phyloP scores from a whole-genome alignment of 1,140 invertebrate genomes.

The Physella acuta region DNA sequence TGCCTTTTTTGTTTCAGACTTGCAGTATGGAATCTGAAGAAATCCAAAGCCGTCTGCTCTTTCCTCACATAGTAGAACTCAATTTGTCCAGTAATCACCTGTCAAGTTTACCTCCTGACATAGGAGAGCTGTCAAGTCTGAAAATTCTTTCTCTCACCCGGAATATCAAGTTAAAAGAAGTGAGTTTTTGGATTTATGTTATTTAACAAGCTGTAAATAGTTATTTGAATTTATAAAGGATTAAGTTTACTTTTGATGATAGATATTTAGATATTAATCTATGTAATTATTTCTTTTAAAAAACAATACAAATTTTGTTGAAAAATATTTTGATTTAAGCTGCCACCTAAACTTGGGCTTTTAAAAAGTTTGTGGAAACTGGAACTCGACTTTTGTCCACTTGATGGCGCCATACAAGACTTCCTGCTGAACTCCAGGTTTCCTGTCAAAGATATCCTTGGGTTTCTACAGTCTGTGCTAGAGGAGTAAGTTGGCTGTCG shows the following conservation, averaged over 20 bases:
- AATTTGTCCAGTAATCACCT: constrained; percentile 90
- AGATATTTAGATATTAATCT: too few species aligned
- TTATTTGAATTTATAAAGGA: background rate
- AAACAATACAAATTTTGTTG: background rate
- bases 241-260: too few species aligned
- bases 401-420: constrained; percentile 83
- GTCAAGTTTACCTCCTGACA: constrained; percentile 76
- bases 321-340: constrained; percentile 34
- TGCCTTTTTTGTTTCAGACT: too few species aligned
- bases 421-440: constrained; percentile 83
- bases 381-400: constrained; percentile 84
- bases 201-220: background rate
- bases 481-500: constrained; percentile 62
- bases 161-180: constrained; percentile 57
- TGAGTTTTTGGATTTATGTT: constrained; percentile 43
- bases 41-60: constrained; percentile 69
- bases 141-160: constrained; percentile 84
- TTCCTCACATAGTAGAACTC: constrained; percentile 91
- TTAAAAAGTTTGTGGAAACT: constrained; percentile 92
- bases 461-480: constrained; percentile 81
- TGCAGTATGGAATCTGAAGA: constrained; percentile 35
- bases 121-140: constrained; percentile 83
- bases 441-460: constrained; percentile 95
- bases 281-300: too few species aligned
- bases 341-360: constrained; percentile 93